A percentile compares a stretch with the other conserved stretches of the same genome.
Evolutionary conservation across 37 sponge, comb jelly and placozoan genomes (phyloP).

Genomic region (Spongilla lacustris): DNA sequence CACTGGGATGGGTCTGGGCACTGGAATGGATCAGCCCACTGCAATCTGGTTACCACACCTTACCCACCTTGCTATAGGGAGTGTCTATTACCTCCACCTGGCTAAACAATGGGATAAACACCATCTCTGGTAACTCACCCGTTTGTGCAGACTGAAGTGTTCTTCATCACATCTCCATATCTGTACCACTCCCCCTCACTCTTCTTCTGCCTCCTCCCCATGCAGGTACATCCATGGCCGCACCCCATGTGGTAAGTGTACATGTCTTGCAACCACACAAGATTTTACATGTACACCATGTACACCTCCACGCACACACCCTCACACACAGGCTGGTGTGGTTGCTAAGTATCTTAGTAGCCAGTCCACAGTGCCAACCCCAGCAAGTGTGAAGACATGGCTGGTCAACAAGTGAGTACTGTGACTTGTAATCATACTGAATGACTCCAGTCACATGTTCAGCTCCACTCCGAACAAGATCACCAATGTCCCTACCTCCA

Average conservation of each 20-base stretch:
- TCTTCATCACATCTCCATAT: background rate
- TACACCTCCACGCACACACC: no score
- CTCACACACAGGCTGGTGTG: background rate
- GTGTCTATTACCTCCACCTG: conserved; percentile 46
- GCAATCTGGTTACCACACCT: no score
- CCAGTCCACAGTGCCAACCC: background rate
- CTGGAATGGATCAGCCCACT: no score
- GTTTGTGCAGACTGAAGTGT: no score
- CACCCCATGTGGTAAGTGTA: conserved; percentile 52
- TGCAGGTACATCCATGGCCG: conserved; percentile 60
- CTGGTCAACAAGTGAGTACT: background rate
- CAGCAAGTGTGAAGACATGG: background rate
- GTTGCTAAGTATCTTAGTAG: background rate
- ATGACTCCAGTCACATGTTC: no score
- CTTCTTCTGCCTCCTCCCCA: no score
- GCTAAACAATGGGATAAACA: conserved; percentile 2
- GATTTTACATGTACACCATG: no score
- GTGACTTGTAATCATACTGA: no score
- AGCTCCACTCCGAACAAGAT: background rate
- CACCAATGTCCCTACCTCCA: background rate
- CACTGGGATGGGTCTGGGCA: no score
- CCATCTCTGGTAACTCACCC: conserved; percentile 47
- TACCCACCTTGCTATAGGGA: no score
- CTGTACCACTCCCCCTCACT: no score
- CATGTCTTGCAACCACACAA: no score